Percentiles rank a stretch among this genome's conserved stretches.
Conservation (phyloP, 2,888 invertebrate species). For the Ischnura elegans region DNA sequence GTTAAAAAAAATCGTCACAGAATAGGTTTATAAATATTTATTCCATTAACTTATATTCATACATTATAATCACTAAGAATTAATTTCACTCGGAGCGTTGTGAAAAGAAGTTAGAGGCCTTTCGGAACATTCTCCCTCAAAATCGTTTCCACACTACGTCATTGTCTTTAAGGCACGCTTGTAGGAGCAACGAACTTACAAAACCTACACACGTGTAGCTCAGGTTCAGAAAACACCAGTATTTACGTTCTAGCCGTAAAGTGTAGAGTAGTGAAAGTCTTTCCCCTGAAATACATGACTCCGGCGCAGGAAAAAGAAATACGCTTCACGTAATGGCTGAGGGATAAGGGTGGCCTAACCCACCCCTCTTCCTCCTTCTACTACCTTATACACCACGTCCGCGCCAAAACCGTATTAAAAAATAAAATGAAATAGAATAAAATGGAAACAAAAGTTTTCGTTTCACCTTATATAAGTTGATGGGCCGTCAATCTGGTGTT, state of each 20-base stretch:
- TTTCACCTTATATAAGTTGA: slow-evolving; percentile 31
- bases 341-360: not conserved
- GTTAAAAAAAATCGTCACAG: no score
- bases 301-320: not conserved
- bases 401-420: not conserved
- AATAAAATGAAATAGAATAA: not conserved
- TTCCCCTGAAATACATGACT: not conserved
- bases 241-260: not conserved
- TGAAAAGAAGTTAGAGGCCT: no score
- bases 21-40: no score
- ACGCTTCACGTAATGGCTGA: not conserved
- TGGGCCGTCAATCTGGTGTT: not conserved
- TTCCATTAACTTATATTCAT: no score
- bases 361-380: not conserved
- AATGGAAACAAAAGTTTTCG: not conserved
- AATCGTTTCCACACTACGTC: not conserved
- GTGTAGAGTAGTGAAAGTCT: not conserved
- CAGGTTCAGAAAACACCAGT: not conserved
- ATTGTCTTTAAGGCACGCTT: not conserved
- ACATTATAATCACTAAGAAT: no score
- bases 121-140: no score
- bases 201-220: not conserved
- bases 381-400: not conserved
- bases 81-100: no score
- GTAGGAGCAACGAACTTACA: not conserved